phyloP scores from a whole-genome alignment of 2,888 invertebrate genomes.

The Amphipyra berbera region DNA sequence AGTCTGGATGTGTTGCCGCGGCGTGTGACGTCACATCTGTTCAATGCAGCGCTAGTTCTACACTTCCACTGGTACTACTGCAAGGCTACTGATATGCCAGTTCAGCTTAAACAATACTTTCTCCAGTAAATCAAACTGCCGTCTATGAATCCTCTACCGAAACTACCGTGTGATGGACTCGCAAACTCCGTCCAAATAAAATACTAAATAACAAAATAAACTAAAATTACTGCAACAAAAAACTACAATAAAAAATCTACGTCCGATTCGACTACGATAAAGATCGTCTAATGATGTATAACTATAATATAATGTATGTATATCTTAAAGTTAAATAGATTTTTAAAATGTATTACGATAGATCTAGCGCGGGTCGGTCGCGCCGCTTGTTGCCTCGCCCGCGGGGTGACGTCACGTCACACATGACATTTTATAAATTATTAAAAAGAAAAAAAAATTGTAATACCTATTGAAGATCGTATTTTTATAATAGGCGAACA shows the following conservation, averaged over 20 bases:
- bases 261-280: conserved; percentile 81
- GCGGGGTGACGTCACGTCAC: not conserved
- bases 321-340: conserved; percentile 76
- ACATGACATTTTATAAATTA: not conserved
- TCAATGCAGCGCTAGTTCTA: too few species aligned
- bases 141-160: conserved; percentile 29
- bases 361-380: conserved; percentile 58
- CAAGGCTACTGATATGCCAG: conserved; percentile 40
- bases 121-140: conserved; percentile 14
- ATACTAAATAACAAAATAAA: conserved; percentile 88
- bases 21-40: conserved; percentile 1
- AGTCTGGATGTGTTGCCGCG: not conserved
- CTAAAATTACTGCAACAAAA: conserved; percentile 85
- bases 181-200: conserved; percentile 77
- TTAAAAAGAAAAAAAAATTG: too few species aligned
- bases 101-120: conserved; percentile 26
- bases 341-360: conserved; percentile 72
- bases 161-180: conserved; percentile 58
- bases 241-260: conserved; percentile 76
- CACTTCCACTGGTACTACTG: conserved; percentile 10
- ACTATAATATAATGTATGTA: conserved; percentile 69
- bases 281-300: conserved; percentile 74
- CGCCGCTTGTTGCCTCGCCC: conserved; percentile 21
- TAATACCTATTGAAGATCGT: too few species aligned
- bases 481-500: too few species aligned